A percentile compares a stretch with the other conserved stretches of the same genome.
Evolutionary conservation across 1,140 invertebrate genomes (phyloP).

Genomic region (Microplitis demolitor): DNA sequence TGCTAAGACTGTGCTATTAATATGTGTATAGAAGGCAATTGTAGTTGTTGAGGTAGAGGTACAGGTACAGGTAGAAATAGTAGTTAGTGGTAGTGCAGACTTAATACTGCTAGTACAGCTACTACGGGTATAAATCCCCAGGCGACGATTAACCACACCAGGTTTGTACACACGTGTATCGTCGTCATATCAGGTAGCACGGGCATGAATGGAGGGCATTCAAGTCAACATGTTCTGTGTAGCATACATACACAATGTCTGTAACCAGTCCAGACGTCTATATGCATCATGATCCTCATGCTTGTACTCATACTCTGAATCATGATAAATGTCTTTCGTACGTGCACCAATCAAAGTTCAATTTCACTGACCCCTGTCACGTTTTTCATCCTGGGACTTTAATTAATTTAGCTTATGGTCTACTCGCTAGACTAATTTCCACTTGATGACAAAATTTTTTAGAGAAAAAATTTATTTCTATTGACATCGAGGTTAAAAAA

Average conservation of each 20-base stretch:
- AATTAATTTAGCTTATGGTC: neutral
- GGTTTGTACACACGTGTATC: slow-evolving; percentile 4
- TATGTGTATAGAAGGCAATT: no score
- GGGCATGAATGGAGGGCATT: slow-evolving; percentile 11
- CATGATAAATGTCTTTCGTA: slow-evolving; percentile 6
- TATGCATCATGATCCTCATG: neutral
- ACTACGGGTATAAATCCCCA: neutral
- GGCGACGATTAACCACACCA: slow-evolving; percentile 2
- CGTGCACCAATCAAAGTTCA: neutral
- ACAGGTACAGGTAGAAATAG: no score
- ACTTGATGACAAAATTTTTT: neutral
- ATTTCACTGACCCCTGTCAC: neutral
- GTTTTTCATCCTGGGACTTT: neutral
- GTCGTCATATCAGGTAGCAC: slow-evolving; percentile 7
- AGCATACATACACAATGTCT: neutral
- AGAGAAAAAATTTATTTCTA: no score
- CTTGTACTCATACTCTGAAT: neutral
- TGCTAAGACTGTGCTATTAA: slow-evolving; percentile 1
- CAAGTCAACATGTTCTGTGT: neutral
- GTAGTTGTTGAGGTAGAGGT: no score
- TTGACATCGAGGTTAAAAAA: no score
- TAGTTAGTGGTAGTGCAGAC: no score
- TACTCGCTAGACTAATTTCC: neutral
- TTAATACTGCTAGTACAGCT: neutral
- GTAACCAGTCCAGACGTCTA: neutral